Evolutionary conservation across 2,888 invertebrate genomes (phyloP).

Genomic region (Oscheius sp.): DNA sequence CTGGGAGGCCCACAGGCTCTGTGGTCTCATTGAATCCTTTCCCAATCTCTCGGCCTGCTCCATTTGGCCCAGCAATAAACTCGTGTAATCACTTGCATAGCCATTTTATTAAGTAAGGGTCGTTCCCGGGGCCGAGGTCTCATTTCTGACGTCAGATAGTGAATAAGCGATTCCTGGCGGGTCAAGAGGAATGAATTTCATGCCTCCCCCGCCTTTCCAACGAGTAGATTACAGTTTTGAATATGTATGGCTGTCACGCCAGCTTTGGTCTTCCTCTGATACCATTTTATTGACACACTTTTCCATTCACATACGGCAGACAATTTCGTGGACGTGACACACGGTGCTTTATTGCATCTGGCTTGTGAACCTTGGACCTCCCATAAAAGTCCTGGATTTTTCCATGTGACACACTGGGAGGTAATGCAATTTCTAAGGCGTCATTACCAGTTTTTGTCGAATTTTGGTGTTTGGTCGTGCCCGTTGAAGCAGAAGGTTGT

Average conservation of each 20-base stretch:
- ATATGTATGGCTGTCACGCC: conserved; percentile 15
- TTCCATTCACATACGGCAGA: not conserved
- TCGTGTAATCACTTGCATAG: not conserved
- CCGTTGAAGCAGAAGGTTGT: not conserved
- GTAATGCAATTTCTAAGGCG: not conserved
- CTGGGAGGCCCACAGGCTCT: too few relatives aligned
- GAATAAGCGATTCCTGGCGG: conserved; percentile 23
- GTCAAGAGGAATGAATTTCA: conserved; percentile 18
- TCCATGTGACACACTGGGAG: not conserved
- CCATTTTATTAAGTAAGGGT: not conserved
- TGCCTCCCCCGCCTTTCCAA: conserved; percentile 10
- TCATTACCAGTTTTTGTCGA: not conserved
- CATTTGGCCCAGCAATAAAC: not conserved
- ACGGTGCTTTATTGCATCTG: not conserved
- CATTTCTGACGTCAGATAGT: conserved; percentile 11
- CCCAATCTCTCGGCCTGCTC: not conserved
- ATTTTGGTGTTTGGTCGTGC: conserved; percentile 2
- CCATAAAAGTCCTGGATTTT: not conserved
- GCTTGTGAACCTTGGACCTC: not conserved
- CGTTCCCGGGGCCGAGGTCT: not conserved
- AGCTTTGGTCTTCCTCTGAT: not conserved
- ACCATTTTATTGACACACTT: not conserved
- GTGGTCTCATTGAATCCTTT: not conserved
- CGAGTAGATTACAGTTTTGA: conserved; percentile 19
- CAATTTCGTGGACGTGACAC: not conserved